Evolutionary conservation across 2,888 invertebrate species (phyloP).

Genomic region (Platycheirus rosarum): DNA sequence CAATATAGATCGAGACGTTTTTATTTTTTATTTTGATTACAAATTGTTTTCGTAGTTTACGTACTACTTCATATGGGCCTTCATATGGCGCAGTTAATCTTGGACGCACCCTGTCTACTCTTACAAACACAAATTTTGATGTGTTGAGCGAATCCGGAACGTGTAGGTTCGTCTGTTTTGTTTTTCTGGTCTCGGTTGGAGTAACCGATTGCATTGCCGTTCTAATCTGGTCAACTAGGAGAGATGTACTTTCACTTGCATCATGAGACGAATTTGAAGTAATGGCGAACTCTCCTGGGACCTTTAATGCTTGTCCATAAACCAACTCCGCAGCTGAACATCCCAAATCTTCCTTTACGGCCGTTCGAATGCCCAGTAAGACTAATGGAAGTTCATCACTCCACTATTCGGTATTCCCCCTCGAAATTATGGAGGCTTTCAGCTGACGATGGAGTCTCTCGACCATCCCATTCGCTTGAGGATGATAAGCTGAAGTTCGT

Average conservation of each 20-base stretch:
- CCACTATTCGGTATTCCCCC: conserved; percentile 1
- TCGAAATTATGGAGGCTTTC: conserved; percentile 4
- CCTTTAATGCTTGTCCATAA: not conserved
- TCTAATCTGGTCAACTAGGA: conserved; percentile 2
- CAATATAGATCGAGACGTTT: conserved; percentile 2
- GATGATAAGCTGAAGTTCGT: conserved; percentile 7
- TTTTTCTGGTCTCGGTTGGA: not conserved
- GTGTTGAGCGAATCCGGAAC: conserved; percentile 1
- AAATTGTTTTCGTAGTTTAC: conserved; percentile 3
- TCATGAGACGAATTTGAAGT: not conserved
- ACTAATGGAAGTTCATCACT: not conserved
- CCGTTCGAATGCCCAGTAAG: not conserved
- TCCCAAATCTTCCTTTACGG: not conserved
- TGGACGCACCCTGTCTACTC: conserved; percentile 3
- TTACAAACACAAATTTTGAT: conserved; percentile 5
- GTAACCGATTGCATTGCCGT: conserved; percentile 14
- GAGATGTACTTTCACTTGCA: not conserved
- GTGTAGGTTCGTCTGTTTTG: conserved; percentile 1
- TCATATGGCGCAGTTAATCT: no score
- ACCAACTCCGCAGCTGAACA: not conserved
- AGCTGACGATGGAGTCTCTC: conserved; percentile 1
- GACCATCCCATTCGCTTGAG: conserved; percentile 4
- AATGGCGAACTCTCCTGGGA: not conserved
- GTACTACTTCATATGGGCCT: no score
- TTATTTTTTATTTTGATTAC: conserved; percentile 1